Evolutionary conservation across 2,113 vertebrate species (phyloP).

Genomic region (Thamnaconus septentrionalis): DNA sequence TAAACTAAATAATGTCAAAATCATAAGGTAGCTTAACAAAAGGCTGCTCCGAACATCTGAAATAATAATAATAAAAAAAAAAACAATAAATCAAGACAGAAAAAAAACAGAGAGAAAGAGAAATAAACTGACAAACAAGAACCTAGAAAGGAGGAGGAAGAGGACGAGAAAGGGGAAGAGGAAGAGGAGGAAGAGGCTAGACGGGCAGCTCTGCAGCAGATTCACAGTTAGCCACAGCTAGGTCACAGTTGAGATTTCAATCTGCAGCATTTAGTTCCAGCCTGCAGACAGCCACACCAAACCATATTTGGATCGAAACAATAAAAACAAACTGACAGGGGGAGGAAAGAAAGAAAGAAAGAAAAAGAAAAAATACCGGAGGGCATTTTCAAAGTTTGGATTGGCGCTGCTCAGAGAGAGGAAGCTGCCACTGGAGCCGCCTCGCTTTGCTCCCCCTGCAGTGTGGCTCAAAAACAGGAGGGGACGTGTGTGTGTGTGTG

Average conservation of each 20-base stretch:
- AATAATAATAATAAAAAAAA: constrained; percentile 29
- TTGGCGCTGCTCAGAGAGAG: constrained; percentile 69
- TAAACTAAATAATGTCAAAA: constrained; percentile 32
- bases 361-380: constrained; percentile 23
- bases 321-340: constrained; percentile 38
- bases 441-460: constrained; percentile 56
- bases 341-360: constrained; percentile 22
- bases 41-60: constrained; percentile 60
- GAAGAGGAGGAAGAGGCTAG: constrained; percentile 56
- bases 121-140: constrained; percentile 42
- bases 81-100: constrained; percentile 6
- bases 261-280: constrained; percentile 76
- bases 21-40: constrained; percentile 61
- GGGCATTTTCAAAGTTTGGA: constrained; percentile 61
- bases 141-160: constrained; percentile 18
- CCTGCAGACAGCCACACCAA: constrained; percentile 69
- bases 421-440: constrained; percentile 71
- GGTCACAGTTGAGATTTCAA: constrained; percentile 81
- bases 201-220: constrained; percentile 76
- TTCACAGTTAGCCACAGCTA: constrained; percentile 82
- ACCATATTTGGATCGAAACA: constrained; percentile 62
- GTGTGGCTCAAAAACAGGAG: constrained; percentile 39
- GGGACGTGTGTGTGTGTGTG: too few relatives aligned
- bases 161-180: constrained; percentile 11
- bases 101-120: constrained; percentile 39